Percentiles rank a stretch among this genome's conserved stretches.
Conservation (phyloP, 2,797 vertebrate genomes). For the Pseudochirops corinnae region DNA sequence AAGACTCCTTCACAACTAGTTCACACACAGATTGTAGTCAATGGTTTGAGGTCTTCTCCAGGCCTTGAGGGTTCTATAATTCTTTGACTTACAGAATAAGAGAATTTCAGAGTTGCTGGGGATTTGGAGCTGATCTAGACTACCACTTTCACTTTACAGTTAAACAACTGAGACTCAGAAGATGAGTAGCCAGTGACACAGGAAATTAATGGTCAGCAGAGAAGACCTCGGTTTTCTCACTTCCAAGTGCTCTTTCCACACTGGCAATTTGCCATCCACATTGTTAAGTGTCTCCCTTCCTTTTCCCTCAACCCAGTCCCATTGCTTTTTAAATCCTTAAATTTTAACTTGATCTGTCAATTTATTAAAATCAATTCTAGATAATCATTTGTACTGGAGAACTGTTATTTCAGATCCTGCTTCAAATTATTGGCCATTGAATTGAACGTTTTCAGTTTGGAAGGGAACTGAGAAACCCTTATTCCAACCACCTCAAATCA, state of each 20-base stretch:
- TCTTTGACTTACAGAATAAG: neutral
- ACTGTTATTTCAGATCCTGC: neutral
- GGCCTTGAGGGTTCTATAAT: neutral
- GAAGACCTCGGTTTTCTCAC: neutral
- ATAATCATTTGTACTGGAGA: neutral
- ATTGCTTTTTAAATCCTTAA: neutral
- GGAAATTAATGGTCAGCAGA: neutral
- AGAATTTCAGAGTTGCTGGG: neutral
- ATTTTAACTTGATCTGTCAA: neutral
- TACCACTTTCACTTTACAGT: neutral
- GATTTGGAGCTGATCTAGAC: neutral
- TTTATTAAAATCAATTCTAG: neutral
- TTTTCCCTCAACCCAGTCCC: neutral
- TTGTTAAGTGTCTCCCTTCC: neutral
- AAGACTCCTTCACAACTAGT: neutral
- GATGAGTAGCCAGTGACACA: neutral
- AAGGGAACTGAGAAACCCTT: neutral
- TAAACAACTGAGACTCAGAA: neutral
- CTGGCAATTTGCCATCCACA: neutral
- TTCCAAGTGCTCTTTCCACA: neutral
- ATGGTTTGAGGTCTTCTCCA: neutral
- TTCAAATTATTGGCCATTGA: neutral
- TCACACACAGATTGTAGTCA: neutral
- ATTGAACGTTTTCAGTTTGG: neutral
- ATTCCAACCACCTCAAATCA: neutral